Evolutionary conservation across 2,113 vertebrate species (phyloP).

Genomic region (Oreochromis aureus): DNA sequence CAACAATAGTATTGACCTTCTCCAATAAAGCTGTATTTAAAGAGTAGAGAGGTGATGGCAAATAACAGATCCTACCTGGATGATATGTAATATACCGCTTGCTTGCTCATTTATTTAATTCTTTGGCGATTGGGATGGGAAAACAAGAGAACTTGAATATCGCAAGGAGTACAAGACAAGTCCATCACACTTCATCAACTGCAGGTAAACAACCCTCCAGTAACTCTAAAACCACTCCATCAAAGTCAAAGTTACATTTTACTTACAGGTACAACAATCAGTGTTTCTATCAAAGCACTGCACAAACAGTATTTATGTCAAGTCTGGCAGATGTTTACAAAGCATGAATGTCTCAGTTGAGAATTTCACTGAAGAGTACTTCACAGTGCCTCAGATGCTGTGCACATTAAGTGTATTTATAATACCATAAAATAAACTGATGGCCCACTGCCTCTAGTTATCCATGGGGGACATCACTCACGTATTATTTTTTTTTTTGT

Average conservation of each 20-base stretch:
- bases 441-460: neutral
- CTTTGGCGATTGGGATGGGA: neutral
- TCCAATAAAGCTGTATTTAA: neutral
- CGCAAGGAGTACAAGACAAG: neutral
- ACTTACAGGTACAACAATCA: neutral
- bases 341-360: neutral
- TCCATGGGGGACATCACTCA: neutral
- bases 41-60: neutral
- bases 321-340: neutral
- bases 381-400: neutral
- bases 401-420: neutral
- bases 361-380: neutral
- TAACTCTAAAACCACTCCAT: neutral
- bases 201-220: neutral
- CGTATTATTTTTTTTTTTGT: neutral
- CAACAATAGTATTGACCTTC: neutral
- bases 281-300: neutral
- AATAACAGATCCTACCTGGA: neutral
- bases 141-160: neutral
- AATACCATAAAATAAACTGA: slow-evolving; percentile 21
- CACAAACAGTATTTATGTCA: neutral
- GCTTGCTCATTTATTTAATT: neutral
- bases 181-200: neutral
- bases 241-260: neutral
- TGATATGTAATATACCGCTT: neutral